A percentile compares a stretch with the other conserved stretches of the same genome.
phyloP scores from a whole-genome alignment of 2,113 vertebrate genomes.

The Entelurus aequoreus region DNA sequence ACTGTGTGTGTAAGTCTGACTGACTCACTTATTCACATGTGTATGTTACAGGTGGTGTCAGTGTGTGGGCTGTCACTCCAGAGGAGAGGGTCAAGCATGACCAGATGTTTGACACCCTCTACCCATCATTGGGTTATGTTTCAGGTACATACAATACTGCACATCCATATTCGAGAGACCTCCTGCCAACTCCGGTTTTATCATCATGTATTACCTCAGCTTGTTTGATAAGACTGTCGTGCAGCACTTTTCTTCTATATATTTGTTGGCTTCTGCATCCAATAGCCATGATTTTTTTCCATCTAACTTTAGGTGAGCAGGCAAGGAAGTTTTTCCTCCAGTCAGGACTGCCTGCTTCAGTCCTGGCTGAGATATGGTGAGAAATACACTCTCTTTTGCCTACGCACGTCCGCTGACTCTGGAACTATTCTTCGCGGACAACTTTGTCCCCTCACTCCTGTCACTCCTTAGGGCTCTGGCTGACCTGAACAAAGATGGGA shows the following conservation, averaged over 20 bases:
- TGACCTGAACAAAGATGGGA: constrained; percentile 94
- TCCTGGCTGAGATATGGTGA: constrained; percentile 97
- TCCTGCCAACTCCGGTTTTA: neutral
- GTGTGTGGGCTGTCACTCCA: constrained; percentile 84
- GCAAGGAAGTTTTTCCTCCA: constrained; percentile 91
- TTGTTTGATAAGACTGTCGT: too few relatives aligned
- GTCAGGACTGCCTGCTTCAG: constrained; percentile 81
- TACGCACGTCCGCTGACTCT: neutral
- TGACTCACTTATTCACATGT: neutral
- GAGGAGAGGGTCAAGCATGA: constrained; percentile 88
- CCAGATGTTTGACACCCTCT: constrained; percentile 87
- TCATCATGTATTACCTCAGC: too few relatives aligned
- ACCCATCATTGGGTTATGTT: constrained; percentile 80
- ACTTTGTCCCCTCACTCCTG: neutral
- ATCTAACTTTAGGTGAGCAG: constrained; percentile 79
- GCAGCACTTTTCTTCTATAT: too few relatives aligned
- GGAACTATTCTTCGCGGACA: neutral
- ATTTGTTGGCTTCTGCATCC: neutral
- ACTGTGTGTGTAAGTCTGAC: neutral
- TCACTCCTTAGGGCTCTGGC: constrained; percentile 77
- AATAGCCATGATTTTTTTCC: neutral
- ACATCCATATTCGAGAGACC: neutral
- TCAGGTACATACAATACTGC: constrained; percentile 70
- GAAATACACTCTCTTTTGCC: constrained; percentile 6
- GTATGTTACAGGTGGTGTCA: constrained; percentile 71